These are phyloP conservation scores for Chrysopa pallens DNA, from an alignment of 1,140 invertebrate species.

Conservation along the genomic window DNA sequence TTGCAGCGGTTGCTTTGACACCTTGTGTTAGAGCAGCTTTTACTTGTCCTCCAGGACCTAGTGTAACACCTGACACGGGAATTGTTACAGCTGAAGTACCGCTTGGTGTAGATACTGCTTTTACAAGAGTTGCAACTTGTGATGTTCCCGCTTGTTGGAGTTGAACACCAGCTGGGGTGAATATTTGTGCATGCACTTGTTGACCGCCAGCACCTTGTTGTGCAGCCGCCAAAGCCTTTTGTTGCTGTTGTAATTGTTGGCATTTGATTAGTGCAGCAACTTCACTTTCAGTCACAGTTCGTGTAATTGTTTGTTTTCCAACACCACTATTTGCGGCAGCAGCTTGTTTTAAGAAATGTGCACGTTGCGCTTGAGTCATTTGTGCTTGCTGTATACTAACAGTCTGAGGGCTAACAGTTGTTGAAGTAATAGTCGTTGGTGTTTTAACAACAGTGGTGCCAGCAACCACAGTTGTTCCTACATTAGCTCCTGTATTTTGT, in stretches of 20 bases:
- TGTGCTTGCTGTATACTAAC: constrained; percentile 14
- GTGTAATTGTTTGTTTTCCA: constrained; percentile 25
- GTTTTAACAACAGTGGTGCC: constrained; percentile 14
- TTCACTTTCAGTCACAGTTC: constrained; percentile 44
- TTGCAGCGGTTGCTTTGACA: constrained; percentile 32
- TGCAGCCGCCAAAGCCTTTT: constrained; percentile 26
- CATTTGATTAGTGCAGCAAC: constrained; percentile 50
- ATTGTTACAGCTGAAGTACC: constrained; percentile 28
- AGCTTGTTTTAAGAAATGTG: constrained; percentile 21
- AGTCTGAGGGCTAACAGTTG: constrained; percentile 2
- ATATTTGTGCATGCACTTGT: constrained; percentile 28
- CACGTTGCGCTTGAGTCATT: constrained; percentile 18
- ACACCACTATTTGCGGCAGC: constrained; percentile 11
- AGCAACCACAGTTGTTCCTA: constrained; percentile 12
- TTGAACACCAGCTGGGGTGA: constrained; percentile 24
- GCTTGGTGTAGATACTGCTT: constrained; percentile 29
- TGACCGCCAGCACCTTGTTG: constrained; percentile 8
- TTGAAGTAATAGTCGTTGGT: constrained; percentile 14
- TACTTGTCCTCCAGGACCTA: constrained; percentile 20
- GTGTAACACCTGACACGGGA: constrained; percentile 22
- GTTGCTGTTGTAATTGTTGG: constrained; percentile 37
- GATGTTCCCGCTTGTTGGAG: constrained; percentile 25
- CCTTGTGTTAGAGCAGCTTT: constrained; percentile 21
- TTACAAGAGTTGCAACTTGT: constrained; percentile 36
- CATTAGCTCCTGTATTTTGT: constrained; percentile 15